Conservation (phyloP, 1,140 invertebrate genomes). For the Cydia fagiglandana region DNA sequence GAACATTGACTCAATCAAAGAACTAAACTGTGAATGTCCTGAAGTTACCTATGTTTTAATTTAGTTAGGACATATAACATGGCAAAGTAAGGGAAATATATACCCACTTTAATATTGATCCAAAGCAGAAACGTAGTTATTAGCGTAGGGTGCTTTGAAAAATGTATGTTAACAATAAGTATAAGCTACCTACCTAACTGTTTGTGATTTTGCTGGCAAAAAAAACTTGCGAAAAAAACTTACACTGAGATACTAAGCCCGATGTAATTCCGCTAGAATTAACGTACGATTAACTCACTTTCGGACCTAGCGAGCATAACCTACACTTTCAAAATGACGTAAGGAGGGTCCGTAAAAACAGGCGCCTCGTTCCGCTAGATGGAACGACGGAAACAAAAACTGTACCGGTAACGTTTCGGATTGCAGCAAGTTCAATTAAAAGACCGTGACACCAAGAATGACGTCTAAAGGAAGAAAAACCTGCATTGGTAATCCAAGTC, state of each 20-base stretch:
- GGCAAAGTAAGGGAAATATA: no score
- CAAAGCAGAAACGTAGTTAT: no score
- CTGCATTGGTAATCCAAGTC: background rate
- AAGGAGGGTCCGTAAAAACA: constrained; percentile 44
- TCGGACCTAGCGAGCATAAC: constrained; percentile 52
- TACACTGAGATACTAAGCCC: background rate
- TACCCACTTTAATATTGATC: no score
- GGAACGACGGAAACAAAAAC: constrained; percentile 48
- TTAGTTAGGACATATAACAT: no score
- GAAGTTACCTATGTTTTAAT: no score
- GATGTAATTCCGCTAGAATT: constrained; percentile 23
- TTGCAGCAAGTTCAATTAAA: background rate
- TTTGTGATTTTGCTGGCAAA: background rate
- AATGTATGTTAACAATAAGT: no score
- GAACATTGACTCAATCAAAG: no score
- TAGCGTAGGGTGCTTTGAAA: no score
- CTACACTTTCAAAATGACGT: constrained; percentile 59
- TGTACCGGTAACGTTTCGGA: constrained; percentile 28
- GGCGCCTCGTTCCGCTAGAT: constrained; percentile 49
- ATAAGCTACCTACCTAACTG: no score
- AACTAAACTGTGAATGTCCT: no score
- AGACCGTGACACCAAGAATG: background rate
- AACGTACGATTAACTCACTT: constrained; percentile 58
- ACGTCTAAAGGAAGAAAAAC: background rate
- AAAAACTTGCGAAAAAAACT: background rate